A percentile compares a stretch with the other conserved stretches of the same genome.
These are phyloP conservation scores for Macrotis lagotis DNA, from an alignment of 2,113 vertebrate species.

Conservation along the genomic window DNA sequence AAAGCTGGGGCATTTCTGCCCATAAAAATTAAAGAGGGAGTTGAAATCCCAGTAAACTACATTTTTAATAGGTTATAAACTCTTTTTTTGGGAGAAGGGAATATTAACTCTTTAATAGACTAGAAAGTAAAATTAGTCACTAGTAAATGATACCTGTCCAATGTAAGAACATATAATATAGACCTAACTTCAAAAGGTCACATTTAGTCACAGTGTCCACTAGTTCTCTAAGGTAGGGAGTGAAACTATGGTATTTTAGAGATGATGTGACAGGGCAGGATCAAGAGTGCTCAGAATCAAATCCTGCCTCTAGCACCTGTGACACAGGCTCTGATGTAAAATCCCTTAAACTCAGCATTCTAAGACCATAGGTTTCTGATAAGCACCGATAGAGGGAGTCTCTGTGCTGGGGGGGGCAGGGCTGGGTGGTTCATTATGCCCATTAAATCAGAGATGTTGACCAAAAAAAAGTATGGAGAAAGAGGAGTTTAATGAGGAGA, in stretches of 20 bases:
- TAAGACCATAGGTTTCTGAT: background rate
- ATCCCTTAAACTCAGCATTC: background rate
- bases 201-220: background rate
- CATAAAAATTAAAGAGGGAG: background rate
- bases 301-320: background rate
- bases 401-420: background rate
- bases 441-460: background rate
- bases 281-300: background rate
- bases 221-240: background rate
- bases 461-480: background rate
- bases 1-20: background rate
- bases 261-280: background rate
- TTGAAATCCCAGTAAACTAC: constrained; percentile 1
- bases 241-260: background rate
- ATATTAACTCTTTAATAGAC: background rate
- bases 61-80: background rate
- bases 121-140: background rate
- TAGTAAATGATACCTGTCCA: background rate
- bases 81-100: background rate
- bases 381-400: background rate
- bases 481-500: background rate
- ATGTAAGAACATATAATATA: background rate
- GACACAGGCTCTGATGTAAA: background rate
- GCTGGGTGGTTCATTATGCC: background rate
- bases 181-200: background rate